phyloP scores from a whole-genome alignment of 1,140 invertebrate species.

The fruit fly (Drosophila melanogaster) region Release_6_plus_ISO1_MT NT_037436.4:13242501-13243000 shows the following conservation, averaged over 20 bases:
- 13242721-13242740: constrained; percentile 62
- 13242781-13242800: neutral
- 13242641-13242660: constrained; percentile 79
- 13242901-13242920: constrained; percentile 81
- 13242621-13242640: constrained; percentile 43
- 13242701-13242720: constrained; percentile 78
- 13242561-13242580: constrained; percentile 15
- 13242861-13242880: constrained; percentile 76
- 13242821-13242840: constrained; percentile 69
- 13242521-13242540: constrained; percentile 43
- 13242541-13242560: constrained; percentile 41
- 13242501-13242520: constrained; percentile 26
- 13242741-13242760: constrained; percentile 3
- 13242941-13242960: constrained; percentile 15
- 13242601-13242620: neutral
- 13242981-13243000: constrained; percentile 60
- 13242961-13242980: constrained; percentile 26
- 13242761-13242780: constrained; percentile 11
- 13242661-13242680: constrained; percentile 70
- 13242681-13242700: constrained; percentile 80
- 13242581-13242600: constrained; percentile 25
- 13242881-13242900: constrained; percentile 43
- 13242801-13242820: constrained; percentile 82
- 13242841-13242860: constrained; percentile 70
- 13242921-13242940: constrained; percentile 64